Evolutionary conservation across 2,113 vertebrate genomes (phyloP).

Genomic region (Theristicus caerulescens): DNA sequence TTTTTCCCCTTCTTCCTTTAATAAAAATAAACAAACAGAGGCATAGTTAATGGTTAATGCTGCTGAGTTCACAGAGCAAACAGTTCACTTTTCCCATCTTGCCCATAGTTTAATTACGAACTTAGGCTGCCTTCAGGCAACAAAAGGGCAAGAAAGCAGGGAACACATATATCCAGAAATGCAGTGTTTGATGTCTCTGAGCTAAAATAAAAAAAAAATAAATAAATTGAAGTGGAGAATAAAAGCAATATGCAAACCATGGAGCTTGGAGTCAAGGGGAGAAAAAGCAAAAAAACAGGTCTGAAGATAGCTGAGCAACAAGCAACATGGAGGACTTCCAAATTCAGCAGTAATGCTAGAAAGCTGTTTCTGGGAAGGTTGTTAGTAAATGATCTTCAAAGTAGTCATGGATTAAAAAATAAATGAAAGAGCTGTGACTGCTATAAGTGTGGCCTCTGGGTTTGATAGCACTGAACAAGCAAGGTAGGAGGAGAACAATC

Average conservation of each 20-base stretch:
- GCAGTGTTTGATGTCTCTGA: conserved; percentile 22
- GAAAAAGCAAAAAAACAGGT: not conserved
- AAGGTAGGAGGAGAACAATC: not conserved
- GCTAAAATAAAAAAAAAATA: not conserved
- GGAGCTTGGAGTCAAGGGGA: not conserved
- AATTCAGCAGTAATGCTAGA: not conserved
- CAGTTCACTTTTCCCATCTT: conserved; percentile 13
- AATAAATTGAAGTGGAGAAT: not conserved
- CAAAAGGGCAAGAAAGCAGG: conserved; percentile 2
- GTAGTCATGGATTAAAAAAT: not conserved
- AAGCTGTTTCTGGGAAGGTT: not conserved
- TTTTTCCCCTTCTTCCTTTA: not conserved
- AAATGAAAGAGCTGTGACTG: not conserved
- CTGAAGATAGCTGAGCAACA: not conserved
- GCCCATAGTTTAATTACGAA: conserved; percentile 24
- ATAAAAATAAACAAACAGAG: not conserved
- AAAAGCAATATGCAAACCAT: conserved; percentile 1
- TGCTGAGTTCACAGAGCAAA: conserved; percentile 12
- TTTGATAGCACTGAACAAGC: not conserved
- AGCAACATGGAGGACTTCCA: not conserved
- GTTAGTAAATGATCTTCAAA: not conserved
- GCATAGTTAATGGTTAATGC: conserved; percentile 39
- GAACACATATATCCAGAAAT: conserved; percentile 23
- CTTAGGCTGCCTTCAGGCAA: conserved; percentile 44
- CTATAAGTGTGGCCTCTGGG: not conserved